Base-by-base conservation (phyloP, 2,797 vertebrate genomes). In the Galago senegalensis region DNA sequence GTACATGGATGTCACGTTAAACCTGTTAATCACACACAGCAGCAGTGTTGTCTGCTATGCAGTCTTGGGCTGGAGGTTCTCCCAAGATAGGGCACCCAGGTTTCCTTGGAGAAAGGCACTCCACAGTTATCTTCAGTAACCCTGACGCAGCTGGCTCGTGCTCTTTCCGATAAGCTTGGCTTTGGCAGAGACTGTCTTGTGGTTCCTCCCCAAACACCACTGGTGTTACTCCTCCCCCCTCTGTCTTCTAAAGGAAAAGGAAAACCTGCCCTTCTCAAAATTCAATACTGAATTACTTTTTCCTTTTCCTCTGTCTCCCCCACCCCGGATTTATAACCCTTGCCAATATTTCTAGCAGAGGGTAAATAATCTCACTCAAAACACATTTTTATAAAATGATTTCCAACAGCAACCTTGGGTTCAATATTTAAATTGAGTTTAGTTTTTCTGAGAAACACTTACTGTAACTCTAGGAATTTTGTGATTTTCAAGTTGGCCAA, bases 161-260 rank as follows among this genome's bases (percentile, higher is more conserved):
- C 14, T 63, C 31, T 21, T 23, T 10, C 60, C 56, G 31, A 53
- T 58, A 2, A 27, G 3, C 1, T 11, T 17, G 10, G 69, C 60
- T 87, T 40, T 37, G 31, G 2, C 17, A 13, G 18, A 21, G 56
- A 25, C 21, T 72, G 34, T 29, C 63, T 21, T 1, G 1, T 18
- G 8, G 43, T 17, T 29, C 67, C 61, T 72, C 31, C 49, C 16
- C 27, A 46, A 34, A 60, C 7, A 23, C 17, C 46, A 5, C 12
- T 0, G 1, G 1, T 2, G 4, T 0, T 1, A 34, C 29, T 21
- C 34, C n/a, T 31, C 0, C 1, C 10, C 8, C 2, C 40, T 8
- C 60, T 17, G 21, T 17, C n/a, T 82, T 37, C 31, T 13, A 5
- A 27, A 58, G 56, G 81, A 25, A 75, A 83, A 60, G 72, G 56